Evolutionary conservation across 2,113 vertebrate species (phyloP).

Genomic region (Bungarus multicinctus): DNA sequence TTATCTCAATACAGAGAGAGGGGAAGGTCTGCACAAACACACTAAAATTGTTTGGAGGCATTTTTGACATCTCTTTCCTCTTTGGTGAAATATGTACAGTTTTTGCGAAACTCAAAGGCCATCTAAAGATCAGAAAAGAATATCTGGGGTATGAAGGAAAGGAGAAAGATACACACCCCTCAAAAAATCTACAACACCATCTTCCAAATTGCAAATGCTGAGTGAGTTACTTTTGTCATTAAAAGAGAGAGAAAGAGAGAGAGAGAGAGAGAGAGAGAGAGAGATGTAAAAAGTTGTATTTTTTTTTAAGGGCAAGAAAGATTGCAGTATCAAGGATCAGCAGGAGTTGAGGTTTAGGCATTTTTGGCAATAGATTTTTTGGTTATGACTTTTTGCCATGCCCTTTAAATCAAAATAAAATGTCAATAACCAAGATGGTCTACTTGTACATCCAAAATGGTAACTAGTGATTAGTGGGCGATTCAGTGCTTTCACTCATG

Average conservation of each 20-base stretch:
- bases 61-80: neutral
- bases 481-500: slow-evolving; percentile 17
- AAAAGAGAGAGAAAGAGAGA: neutral
- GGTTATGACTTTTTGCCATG: slow-evolving; percentile 20
- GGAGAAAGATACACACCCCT: neutral
- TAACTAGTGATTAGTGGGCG: slow-evolving; percentile 21
- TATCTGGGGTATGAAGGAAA: neutral
- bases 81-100: neutral
- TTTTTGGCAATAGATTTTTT: slow-evolving; percentile 25
- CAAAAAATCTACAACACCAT: neutral
- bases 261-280: neutral
- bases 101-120: slow-evolving; percentile 3
- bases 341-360: slow-evolving; percentile 17
- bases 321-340: slow-evolving; percentile 16
- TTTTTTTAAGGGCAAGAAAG: neutral
- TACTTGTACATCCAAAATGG: slow-evolving; percentile 11
- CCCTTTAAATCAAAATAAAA: slow-evolving; percentile 33
- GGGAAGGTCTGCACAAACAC: neutral
- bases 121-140: neutral
- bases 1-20: neutral
- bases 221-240: slow-evolving; percentile 28
- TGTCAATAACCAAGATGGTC: slow-evolving; percentile 18
- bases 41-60: neutral
- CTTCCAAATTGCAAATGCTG: slow-evolving; percentile 14
- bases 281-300: slow-evolving; percentile 21